Base-by-base conservation (phyloP, 2,113 vertebrate genomes). In the Calidris pygmaea region DNA sequence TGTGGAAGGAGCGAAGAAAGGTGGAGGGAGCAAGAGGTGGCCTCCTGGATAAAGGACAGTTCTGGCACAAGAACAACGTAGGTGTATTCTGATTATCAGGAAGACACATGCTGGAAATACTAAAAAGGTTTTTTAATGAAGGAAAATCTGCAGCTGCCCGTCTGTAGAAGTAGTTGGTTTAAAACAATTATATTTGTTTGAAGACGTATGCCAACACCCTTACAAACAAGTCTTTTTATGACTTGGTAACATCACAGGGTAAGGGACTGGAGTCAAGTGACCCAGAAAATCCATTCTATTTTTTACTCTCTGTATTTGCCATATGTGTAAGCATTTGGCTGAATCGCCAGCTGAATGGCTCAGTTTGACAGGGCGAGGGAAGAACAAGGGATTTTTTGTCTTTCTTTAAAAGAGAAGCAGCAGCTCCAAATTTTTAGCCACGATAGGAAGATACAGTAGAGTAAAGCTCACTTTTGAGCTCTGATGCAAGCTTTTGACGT, bases 281-380 rank as follows among this genome's bases (percentile, higher is more conserved):
- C 70, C 80, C 89, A 91, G 89, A 94, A 95, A 93, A 91, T n/a
- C 48, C 37, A 39, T 72, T 89, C 60, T 63, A 18, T 72, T 78
- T 85, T 89, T 86, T 1, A 20, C 47, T 77, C 35, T 16, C 81
- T 2, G 9, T 52, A 7, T 89, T 78, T 82, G 62, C 84, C 45
- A 6, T 43, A 32, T 2, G 34, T 72, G 56, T 56, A 72, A 82
- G 80, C 68, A 39, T 65, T 81, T 89, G 89, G 83, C 58, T 73
- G 66, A 62, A 85, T 62, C 14, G 7, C 59, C 71, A 93, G 74
- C 43, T 32, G 58, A 91, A 45, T 19, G 47, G 71, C 67, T 89
- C n/a, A 4, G 30, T 50, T 58, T 56, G 77, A 70, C 39, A 50
- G 58, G 39, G 71, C 39, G 34, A 92, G 85, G 78, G 52, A 77